phyloP scores from a whole-genome alignment of 92 coral and sea anemone species.

The Epizoanthus rinbou region DNA sequence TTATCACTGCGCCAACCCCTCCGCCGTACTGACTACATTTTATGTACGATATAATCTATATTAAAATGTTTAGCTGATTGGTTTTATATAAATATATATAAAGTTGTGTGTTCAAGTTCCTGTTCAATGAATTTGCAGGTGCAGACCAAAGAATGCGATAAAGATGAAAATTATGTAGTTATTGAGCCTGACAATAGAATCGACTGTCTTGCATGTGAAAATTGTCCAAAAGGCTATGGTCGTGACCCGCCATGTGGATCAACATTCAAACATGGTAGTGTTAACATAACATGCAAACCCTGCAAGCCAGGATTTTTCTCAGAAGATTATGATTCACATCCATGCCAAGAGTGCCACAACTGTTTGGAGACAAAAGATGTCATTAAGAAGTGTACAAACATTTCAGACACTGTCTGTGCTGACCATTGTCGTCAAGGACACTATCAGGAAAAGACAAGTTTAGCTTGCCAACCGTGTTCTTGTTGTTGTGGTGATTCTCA shows the following conservation, averaged over 20 bases:
- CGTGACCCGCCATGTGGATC: constrained; percentile 1
- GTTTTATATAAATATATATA: neutral
- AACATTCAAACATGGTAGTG: neutral
- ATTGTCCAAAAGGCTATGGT: neutral
- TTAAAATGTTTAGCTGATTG: too few relatives aligned
- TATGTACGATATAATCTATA: too few relatives aligned
- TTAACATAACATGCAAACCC: neutral
- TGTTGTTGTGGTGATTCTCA: constrained; percentile 22
- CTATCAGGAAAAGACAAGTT: neutral
- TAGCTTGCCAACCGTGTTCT: constrained; percentile 33
- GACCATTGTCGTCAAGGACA: neutral
- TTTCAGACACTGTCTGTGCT: constrained; percentile 9
- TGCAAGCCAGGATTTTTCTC: constrained; percentile 7
- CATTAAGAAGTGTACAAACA: constrained; percentile 26
- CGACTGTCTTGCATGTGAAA: neutral
- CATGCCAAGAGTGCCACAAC: constrained; percentile 30
- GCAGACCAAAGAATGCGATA: neutral
- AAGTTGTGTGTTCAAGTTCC: neutral
- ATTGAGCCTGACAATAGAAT: neutral
- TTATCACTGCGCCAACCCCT: too few relatives aligned
- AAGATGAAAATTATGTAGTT: neutral
- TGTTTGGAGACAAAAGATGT: neutral
- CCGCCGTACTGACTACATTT: too few relatives aligned
- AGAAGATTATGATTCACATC: neutral
- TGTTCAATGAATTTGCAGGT: neutral